Base-by-base conservation (phyloP, 2,113 vertebrate genomes). In the Cavia porcellus region DNA sequence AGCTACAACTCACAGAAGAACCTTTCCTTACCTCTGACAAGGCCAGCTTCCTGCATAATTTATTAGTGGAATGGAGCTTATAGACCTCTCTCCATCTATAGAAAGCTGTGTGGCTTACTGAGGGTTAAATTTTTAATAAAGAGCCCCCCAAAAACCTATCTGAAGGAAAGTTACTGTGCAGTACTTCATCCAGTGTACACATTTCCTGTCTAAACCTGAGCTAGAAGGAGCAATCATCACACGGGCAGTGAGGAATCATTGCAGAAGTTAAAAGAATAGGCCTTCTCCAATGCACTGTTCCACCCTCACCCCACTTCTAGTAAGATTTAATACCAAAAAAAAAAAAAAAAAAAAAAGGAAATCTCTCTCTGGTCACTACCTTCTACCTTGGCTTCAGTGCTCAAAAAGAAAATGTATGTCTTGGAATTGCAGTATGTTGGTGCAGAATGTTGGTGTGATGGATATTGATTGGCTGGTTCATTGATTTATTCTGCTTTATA, bases 261-360 rank as follows among this genome's bases (percentile, higher is more conserved):
- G 77, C 19, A n/a, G 0, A 25, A 7, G 50, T 28, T 55, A 24
- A 61, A 85, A 74, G 47, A 82, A 22, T 38, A 70, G 30, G 14
- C 28, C 74, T 50, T 92, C 25, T 47, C 91, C 88, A 81, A 0
- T 61, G 70, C 74, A 30, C 66, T 30, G 1, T 52, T 57, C 6
- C n/a, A 17, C 1, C 32, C 59, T 35, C 6, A 15, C 22, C 3
- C 5, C 7, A 4, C 14, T 10, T 42, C 1, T 15, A 82, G 7
- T 12, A 55, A 55, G 11, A 59, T 68, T 72, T 38, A 25, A 84
- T 79, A 47, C 42, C n/a, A n/a, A n/a, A n/a, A n/a, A n/a, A n/a
- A n/a, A n/a, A n/a, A n/a, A n/a, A n/a, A n/a, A n/a, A 35, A 87
- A 55, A 4, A 59, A 25, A 3, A 86, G 61, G 50, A 89, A 5